phyloP scores from a whole-genome alignment of 2,888 invertebrate species.

The Abrostola triplasia region DNA sequence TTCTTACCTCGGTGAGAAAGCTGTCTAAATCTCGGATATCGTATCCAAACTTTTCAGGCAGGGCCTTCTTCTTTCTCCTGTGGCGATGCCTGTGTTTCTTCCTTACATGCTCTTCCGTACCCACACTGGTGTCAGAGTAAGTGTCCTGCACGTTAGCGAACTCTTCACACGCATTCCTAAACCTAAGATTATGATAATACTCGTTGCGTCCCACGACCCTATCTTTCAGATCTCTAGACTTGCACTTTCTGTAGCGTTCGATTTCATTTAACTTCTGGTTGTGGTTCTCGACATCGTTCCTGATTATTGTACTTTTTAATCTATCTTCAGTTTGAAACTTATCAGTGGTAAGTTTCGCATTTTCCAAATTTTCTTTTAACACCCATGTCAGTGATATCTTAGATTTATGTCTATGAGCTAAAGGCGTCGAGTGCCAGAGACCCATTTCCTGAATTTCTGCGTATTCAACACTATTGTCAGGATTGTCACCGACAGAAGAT shows the following conservation, averaged over 20 bases:
- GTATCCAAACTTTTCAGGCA: constrained; percentile 90
- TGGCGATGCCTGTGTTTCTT: constrained; percentile 85
- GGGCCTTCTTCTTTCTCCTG: constrained; percentile 76
- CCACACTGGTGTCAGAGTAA: constrained; percentile 76
- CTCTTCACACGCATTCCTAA: constrained; percentile 81
- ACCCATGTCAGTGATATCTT: constrained; percentile 94
- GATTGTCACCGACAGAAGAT: constrained; percentile 61
- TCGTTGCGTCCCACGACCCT: constrained; percentile 82
- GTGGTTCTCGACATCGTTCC: constrained; percentile 62
- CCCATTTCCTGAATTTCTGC: constrained; percentile 84
- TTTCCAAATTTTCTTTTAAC: constrained; percentile 89
- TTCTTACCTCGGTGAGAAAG: constrained; percentile 92
- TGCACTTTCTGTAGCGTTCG: constrained; percentile 72
- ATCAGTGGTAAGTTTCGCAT: constrained; percentile 66
- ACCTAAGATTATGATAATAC: constrained; percentile 83
- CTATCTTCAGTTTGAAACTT: constrained; percentile 63
- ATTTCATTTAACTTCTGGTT: constrained; percentile 68
- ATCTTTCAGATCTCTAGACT: constrained; percentile 65
- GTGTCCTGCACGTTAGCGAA: constrained; percentile 74
- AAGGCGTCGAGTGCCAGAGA: constrained; percentile 84
- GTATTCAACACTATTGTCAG: constrained; percentile 75
- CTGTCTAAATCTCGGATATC: constrained; percentile 94
- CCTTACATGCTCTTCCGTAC: constrained; percentile 79
- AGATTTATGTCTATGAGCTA: constrained; percentile 84
- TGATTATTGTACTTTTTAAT: constrained; percentile 57